These are phyloP conservation scores for Creontiades dilutus DNA, from an alignment of 2,888 invertebrate genomes.

Conservation along the genomic window DNA sequence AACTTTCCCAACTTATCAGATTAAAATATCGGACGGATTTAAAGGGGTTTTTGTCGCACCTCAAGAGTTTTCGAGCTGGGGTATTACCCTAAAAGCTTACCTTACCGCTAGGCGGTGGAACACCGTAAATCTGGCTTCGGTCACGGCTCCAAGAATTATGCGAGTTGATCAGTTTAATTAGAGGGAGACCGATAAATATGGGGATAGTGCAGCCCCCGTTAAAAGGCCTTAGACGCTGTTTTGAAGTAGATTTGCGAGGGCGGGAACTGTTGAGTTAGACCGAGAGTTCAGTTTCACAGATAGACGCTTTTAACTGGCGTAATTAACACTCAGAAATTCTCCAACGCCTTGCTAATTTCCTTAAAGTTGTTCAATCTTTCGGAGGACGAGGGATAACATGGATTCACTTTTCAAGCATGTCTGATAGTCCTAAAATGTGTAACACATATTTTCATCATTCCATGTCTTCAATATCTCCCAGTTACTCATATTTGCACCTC, in stretches of 20 bases:
- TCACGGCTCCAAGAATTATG: constrained; percentile 10
- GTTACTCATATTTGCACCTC: too few relatives aligned
- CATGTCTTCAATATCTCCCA: too few relatives aligned
- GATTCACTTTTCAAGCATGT: too few relatives aligned
- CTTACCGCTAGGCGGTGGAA: constrained; percentile 16
- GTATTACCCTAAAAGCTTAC: not conserved
- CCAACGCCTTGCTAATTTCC: too few relatives aligned
- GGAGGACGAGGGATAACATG: too few relatives aligned
- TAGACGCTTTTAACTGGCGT: too few relatives aligned
- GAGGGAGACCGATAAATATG: constrained; percentile 9
- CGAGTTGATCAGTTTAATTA: constrained; percentile 50
- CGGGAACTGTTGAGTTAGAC: not conserved
- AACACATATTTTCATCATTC: too few relatives aligned
- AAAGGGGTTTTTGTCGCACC: constrained; percentile 48
- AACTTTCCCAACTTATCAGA: constrained; percentile 58
- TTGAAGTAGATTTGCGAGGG: not conserved
- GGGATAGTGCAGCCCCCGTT: constrained; percentile 14
- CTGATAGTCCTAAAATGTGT: too few relatives aligned
- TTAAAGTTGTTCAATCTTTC: too few relatives aligned
- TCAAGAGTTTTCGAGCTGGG: constrained; percentile 43
- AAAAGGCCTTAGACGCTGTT: not conserved
- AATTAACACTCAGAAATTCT: too few relatives aligned
- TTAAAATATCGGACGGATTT: constrained; percentile 60
- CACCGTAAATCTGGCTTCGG: constrained; percentile 26
- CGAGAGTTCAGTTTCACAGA: not conserved